Conservation (phyloP, 2,113 vertebrate species). For the Seriola quinqueradiata region DNA sequence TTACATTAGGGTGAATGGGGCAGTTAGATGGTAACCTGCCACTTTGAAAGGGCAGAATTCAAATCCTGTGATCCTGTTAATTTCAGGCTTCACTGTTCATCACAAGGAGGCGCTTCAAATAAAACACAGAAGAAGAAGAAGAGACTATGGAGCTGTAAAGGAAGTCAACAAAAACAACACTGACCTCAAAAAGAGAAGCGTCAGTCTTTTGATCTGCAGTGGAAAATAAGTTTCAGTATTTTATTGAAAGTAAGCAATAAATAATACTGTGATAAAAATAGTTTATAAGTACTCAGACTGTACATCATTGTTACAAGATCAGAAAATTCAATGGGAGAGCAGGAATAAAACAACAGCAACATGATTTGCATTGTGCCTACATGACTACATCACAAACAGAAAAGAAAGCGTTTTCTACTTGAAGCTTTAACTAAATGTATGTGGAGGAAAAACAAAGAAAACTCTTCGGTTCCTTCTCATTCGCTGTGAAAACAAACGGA, state of each 20-base stretch:
- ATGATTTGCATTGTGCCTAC: constrained; percentile 87
- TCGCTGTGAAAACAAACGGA: constrained; percentile 5
- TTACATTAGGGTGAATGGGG: too few species aligned
- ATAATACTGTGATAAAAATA: constrained; percentile 99
- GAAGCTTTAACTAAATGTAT: constrained; percentile 80
- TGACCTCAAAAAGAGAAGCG: constrained; percentile 36
- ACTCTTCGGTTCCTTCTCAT: constrained; percentile 64
- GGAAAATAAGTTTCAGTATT: constrained; percentile 96
- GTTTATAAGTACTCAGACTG: constrained; percentile 96
- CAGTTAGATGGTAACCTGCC: too few species aligned
- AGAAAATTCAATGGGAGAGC: constrained; percentile 87
- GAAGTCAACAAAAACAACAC: too few species aligned
- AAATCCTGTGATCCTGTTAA: too few species aligned
- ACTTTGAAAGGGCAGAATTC: too few species aligned
- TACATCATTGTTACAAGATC: constrained; percentile 97
- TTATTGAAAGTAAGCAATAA: constrained; percentile 99
- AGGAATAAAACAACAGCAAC: constrained; percentile 85
- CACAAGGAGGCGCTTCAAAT: too few species aligned
- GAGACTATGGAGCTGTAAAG: too few species aligned
- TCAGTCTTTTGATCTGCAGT: constrained; percentile 88
- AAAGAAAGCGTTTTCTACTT: constrained; percentile 66
- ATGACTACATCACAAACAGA: constrained; percentile 79
- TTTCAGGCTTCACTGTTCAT: too few species aligned
- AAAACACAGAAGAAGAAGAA: too few species aligned
- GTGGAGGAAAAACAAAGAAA: constrained; percentile 64